Base-by-base conservation (phyloP, 1,140 invertebrate species). In the Leptoteleia sp. region DNA sequence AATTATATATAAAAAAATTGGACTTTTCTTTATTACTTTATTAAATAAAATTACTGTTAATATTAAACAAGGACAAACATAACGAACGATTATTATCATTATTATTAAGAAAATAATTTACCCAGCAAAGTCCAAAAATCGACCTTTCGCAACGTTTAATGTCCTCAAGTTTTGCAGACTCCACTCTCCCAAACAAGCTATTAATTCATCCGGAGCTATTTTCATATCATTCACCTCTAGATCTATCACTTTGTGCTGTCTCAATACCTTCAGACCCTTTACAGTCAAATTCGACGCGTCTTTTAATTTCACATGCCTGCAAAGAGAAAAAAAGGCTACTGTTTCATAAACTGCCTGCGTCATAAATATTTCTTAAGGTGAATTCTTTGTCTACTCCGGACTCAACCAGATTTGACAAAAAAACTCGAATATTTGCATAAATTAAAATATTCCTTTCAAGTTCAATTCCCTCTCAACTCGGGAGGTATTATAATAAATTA, bases 141-240 rank as follows among this genome's bases (percentile, higher is more conserved):
- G 92, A 82, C 93, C 93, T 82, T 91, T 91, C 37, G 92, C 91
- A 42, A 95, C 92, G 87, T 93, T 94, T 19, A 95, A 86, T 9
- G 90, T 90, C 40, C 91, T 88, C 47, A 95, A 87, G 88, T 95
- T 94, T 40, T 92, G 89, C 47, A 93, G 80, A 35, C 93, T 94
- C 93, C 94, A 95, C 76, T 94, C 93, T 50, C 93, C 92, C 38
- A 95, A 90, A 87, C 93, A 94, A 55, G 91, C 91, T 82, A 94
- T 92, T 8, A 94, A 84, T 82, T 94, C 93, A 84, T 93, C 92
- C 15, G 94, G 91, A 37, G 92, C 91, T 4, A 93, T 91, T 79
- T 91, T 91, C 33, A 94, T 85, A 29, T 91, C 91, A 70, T 90
- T 91, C 33, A 92, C 92, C 86, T 94, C 92, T 64, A 95, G 84